These are phyloP conservation scores for Adelognathus sp. DNA, from an alignment of 2,888 invertebrate genomes.

Conservation along the genomic window DNA sequence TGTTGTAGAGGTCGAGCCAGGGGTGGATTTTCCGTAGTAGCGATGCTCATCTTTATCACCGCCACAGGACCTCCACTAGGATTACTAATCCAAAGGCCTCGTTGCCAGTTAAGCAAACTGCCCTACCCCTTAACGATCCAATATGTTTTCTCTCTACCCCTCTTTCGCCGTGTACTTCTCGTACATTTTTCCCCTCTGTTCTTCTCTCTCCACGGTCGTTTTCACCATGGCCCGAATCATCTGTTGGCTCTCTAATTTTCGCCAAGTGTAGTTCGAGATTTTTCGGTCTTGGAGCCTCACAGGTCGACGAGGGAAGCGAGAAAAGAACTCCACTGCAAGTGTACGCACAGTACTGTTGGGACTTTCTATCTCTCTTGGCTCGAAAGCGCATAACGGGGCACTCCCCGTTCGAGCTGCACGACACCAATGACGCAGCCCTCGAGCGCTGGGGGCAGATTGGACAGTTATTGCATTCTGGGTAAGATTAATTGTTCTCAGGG, in stretches of 20 bases:
- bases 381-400: constrained; percentile 41
- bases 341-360: neutral
- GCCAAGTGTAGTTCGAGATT: constrained; percentile 69
- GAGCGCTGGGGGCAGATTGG: constrained; percentile 80
- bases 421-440: constrained; percentile 74
- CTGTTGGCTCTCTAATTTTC: constrained; percentile 59
- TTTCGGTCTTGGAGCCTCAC: constrained; percentile 55
- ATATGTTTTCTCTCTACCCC: constrained; percentile 74
- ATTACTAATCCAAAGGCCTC: constrained; percentile 50
- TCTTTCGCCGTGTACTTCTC: neutral
- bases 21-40: too few species aligned
- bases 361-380: constrained; percentile 6
- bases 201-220: constrained; percentile 24
- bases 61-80: constrained; percentile 13
- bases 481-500: constrained; percentile 79
- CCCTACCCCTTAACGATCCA: constrained; percentile 75
- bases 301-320: neutral
- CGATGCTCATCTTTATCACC: constrained; percentile 43
- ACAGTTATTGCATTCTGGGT: constrained; percentile 81
- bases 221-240: constrained; percentile 16
- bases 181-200: constrained; percentile 13
- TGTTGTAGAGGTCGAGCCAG: neutral
- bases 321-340: neutral
- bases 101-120: constrained; percentile 76
- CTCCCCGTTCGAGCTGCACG: constrained; percentile 53